Percentiles rank a stretch among this genome's conserved stretches.
Conservation (phyloP, 1,140 invertebrate genomes). For the Melitaea cinxia region DNA sequence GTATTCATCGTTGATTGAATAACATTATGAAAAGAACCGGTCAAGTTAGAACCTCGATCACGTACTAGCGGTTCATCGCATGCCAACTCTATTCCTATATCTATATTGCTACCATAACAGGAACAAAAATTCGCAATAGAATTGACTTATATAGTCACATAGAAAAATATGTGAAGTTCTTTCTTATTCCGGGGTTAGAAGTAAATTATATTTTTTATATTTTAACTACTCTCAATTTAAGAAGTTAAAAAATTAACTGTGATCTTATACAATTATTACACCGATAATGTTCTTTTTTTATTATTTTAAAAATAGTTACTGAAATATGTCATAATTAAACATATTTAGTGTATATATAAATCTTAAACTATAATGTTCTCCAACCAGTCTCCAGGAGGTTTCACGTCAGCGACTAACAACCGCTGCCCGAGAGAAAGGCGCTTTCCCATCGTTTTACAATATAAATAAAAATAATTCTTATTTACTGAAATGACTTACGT, state of each 20-base stretch:
- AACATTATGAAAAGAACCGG: conserved; percentile 37
- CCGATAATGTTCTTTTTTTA: too few species aligned
- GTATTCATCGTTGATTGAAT: conserved; percentile 40
- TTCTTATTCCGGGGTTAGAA: neutral
- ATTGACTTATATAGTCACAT: neutral
- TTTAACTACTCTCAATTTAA: too few species aligned
- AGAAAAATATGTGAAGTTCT: neutral
- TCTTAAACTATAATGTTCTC: conserved; percentile 22
- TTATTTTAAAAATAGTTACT: too few species aligned
- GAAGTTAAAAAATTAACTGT: too few species aligned
- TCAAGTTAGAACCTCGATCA: conserved; percentile 36
- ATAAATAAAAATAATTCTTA: conserved; percentile 31
- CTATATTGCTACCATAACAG: conserved; percentile 5
- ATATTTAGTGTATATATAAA: too few species aligned
- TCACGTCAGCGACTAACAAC: conserved; percentile 53
- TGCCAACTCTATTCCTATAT: conserved; percentile 32
- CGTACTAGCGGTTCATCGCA: conserved; percentile 35
- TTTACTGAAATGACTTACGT: neutral
- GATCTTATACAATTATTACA: too few species aligned
- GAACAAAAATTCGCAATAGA: conserved; percentile 4
- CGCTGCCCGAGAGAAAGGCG: conserved; percentile 68
- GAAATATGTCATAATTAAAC: too few species aligned
- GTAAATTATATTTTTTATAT: neutral
- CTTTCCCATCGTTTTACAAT: conserved; percentile 61
- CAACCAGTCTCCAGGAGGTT: conserved; percentile 57